phyloP scores from a whole-genome alignment of 2,888 invertebrate species.

The Mamestra brassicae region DNA sequence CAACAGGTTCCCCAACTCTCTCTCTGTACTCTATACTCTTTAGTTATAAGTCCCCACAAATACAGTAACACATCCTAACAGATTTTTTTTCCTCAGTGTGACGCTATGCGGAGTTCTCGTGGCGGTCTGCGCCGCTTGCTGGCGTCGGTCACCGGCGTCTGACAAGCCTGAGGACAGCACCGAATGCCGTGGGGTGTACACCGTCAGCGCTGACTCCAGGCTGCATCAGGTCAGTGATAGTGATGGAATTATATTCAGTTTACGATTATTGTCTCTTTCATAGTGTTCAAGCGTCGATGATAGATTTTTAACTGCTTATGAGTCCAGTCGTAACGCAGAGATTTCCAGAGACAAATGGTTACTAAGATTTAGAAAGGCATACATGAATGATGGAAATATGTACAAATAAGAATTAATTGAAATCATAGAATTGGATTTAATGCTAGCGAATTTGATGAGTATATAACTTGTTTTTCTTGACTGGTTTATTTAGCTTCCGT shows the following conservation, averaged over 20 bases:
- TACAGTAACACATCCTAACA: neutral
- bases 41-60: too few relatives aligned
- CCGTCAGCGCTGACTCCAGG: slow-evolving; percentile 82
- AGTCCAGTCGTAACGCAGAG: neutral
- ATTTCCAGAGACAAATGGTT: neutral
- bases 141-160: slow-evolving; percentile 87
- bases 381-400: neutral
- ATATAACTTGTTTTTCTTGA: neutral
- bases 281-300: neutral
- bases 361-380: too few relatives aligned
- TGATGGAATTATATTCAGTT: neutral
- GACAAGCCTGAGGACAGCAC: slow-evolving; percentile 83
- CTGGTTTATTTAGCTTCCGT: neutral
- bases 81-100: slow-evolving; percentile 89
- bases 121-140: slow-evolving; percentile 94
- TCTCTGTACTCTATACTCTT: too few relatives aligned
- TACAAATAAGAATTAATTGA: neutral
- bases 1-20: too few relatives aligned
- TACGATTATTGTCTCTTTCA: neutral
- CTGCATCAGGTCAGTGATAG: slow-evolving; percentile 79
- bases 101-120: slow-evolving; percentile 95
- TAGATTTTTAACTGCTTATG: neutral
- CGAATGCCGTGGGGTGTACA: slow-evolving; percentile 83
- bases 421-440: neutral
- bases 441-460: neutral